phyloP scores from a whole-genome alignment of 1,140 invertebrate genomes.

The Geopemphigus sp. region DNA sequence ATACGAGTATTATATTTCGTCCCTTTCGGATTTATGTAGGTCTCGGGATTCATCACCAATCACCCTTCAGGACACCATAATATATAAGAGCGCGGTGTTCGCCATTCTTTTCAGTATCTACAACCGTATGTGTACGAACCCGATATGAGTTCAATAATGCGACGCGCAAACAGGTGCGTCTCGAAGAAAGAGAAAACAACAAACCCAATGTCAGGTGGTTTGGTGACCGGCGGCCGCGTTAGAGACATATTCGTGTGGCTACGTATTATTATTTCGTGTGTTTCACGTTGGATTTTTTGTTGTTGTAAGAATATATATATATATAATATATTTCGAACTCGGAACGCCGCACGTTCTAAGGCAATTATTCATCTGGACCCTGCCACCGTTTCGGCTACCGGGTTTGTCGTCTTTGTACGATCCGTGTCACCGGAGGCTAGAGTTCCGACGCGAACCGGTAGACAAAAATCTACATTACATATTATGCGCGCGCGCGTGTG shows the following conservation, averaged over 20 bases:
- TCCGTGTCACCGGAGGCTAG: conserved; percentile 17
- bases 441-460: too few relatives aligned
- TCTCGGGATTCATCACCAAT: background rate
- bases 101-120: conserved; percentile 33
- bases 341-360: background rate
- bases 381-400: conserved; percentile 31
- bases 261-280: background rate
- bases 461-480: too few relatives aligned
- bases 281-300: background rate
- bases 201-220: conserved; percentile 33
- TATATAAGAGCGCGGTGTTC: background rate
- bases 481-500: background rate
- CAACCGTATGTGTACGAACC: background rate
- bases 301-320: background rate
- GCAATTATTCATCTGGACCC: conserved; percentile 35
- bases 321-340: conserved; percentile 8
- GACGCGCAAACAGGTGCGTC: conserved; percentile 26
- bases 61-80: conserved; percentile 4
- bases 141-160: conserved; percentile 12
- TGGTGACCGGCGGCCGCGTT: background rate
- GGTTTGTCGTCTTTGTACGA: conserved; percentile 35
- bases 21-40: background rate
- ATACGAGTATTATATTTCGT: conserved; percentile 16
- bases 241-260: background rate
- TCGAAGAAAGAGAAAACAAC: conserved; percentile 31